These are phyloP conservation scores for Periparus ater DNA, from an alignment of 2,797 vertebrate genomes.

Conservation along the genomic window DNA sequence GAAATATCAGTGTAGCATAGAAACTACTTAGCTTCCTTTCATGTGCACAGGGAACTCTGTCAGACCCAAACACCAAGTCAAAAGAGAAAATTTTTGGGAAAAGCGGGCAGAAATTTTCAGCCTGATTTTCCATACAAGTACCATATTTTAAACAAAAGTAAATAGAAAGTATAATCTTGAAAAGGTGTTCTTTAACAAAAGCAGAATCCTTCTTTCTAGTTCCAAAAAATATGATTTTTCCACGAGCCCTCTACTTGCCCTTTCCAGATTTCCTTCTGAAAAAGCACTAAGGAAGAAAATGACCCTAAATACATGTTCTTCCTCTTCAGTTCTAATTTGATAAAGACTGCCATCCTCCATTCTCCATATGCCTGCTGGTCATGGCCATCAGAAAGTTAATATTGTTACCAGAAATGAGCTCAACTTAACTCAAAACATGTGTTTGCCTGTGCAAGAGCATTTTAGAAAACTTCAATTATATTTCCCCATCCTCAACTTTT, in stretches of 20 bases:
- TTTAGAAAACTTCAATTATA: constrained; percentile 17
- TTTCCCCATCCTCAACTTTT: constrained; percentile 2
- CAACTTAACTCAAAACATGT: constrained; percentile 51
- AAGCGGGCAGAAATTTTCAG: neutral
- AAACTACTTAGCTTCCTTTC: neutral
- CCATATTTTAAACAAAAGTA: neutral
- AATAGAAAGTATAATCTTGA: neutral
- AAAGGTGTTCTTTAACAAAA: neutral
- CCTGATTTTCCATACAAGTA: neutral
- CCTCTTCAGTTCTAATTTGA: constrained; percentile 19
- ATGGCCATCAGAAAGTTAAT: constrained; percentile 30
- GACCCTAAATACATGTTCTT: neutral
- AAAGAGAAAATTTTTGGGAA: neutral
- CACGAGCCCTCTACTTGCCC: neutral
- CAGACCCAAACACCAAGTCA: neutral
- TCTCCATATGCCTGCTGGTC: constrained; percentile 22
- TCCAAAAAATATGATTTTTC: neutral
- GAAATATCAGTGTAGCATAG: neutral
- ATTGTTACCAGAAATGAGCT: constrained; percentile 56
- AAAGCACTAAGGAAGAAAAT: neutral
- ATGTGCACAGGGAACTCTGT: neutral
- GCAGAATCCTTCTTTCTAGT: neutral
- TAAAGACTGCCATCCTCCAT: neutral
- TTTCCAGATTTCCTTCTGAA: constrained; percentile 9
- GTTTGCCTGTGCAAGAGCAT: neutral